phyloP scores from a whole-genome alignment of 1,140 invertebrate species.

The Vollenhovia emeryi region DNA sequence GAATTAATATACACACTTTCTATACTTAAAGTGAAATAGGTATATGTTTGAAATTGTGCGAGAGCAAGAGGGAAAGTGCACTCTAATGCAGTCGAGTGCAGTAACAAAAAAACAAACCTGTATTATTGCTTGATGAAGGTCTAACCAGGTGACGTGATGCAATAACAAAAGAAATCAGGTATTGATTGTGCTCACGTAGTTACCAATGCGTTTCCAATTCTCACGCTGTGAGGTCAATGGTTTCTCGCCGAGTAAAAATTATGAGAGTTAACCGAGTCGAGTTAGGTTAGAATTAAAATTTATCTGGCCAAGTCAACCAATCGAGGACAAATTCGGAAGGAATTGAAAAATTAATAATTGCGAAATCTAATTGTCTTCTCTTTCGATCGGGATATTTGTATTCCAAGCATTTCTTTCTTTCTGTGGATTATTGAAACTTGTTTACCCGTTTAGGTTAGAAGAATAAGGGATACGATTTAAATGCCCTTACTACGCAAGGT shows the following conservation, averaged over 20 bases:
- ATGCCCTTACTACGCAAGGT: constrained; percentile 82
- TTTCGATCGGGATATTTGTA: not conserved
- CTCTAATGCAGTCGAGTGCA: constrained; percentile 18
- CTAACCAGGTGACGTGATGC: not conserved
- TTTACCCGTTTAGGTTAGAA: constrained; percentile 9
- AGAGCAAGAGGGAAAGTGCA: too few species aligned
- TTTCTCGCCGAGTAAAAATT: not conserved
- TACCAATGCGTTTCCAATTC: not conserved
- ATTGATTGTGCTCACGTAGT: constrained; percentile 12
- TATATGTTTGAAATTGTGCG: too few species aligned
- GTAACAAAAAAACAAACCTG: not conserved
- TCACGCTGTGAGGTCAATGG: not conserved
- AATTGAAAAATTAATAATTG: not conserved
- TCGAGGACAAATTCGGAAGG: not conserved
- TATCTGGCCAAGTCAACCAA: not conserved
- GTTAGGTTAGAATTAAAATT: not conserved
- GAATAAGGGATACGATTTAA: constrained; percentile 69
- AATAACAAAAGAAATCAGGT: not conserved
- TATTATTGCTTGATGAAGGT: not conserved
- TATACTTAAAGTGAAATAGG: too few species aligned
- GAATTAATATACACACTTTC: too few species aligned
- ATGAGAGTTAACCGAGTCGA: not conserved
- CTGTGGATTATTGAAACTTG: not conserved
- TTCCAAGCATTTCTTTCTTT: not conserved
- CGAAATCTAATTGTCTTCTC: not conserved